Evolutionary conservation across 2,113 vertebrate species (phyloP).

Genomic region (Cyanistes caeruleus): DNA sequence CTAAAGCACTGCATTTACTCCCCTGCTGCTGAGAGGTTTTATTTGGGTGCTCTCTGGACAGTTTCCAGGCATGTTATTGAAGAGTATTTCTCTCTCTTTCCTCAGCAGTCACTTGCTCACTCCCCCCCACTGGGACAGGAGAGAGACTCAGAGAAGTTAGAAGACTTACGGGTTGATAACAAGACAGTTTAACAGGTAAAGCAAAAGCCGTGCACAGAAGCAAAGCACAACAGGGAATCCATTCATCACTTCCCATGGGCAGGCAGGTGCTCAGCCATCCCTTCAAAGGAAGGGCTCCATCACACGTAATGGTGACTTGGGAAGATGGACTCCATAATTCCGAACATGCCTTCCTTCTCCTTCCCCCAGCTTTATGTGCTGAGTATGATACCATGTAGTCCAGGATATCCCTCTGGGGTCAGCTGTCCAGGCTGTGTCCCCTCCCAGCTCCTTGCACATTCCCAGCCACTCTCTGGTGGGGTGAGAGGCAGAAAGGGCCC

Average conservation of each 20-base stretch:
- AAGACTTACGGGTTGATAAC: neutral
- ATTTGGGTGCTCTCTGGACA: neutral
- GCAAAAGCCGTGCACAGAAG: neutral
- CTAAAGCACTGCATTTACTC: neutral
- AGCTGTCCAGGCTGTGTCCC: neutral
- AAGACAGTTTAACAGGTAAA: neutral
- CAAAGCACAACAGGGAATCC: neutral
- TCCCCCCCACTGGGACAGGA: neutral
- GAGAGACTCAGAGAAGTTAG: neutral
- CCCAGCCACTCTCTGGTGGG: neutral
- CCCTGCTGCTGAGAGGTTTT: neutral
- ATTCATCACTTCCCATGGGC: neutral
- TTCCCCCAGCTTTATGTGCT: neutral
- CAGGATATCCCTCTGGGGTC: neutral
- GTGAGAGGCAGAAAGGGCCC: neutral
- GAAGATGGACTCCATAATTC: neutral
- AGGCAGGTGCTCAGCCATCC: neutral
- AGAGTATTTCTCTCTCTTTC: neutral
- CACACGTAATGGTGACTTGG: neutral
- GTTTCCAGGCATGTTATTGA: neutral
- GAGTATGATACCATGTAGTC: neutral
- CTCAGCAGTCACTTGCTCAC: neutral
- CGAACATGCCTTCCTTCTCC: neutral
- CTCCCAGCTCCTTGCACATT: neutral
- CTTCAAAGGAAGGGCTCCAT: fast-evolving